Evolutionary conservation across 1,140 invertebrate species (phyloP).

Genomic region (Drosophila mayri): DNA sequence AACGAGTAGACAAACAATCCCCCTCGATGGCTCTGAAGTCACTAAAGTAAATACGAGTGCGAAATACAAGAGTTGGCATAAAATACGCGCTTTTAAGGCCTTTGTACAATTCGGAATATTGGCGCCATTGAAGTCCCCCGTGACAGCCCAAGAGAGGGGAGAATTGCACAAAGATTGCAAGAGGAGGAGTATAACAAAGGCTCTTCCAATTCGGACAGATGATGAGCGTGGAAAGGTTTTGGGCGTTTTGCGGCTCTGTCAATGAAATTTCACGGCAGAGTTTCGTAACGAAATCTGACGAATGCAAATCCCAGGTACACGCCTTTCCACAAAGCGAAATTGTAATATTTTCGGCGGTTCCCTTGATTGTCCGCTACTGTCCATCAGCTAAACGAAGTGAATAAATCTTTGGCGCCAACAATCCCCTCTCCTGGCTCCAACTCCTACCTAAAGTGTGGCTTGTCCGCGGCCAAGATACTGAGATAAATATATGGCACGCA

Average conservation of each 20-base stretch:
- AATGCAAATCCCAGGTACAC: conserved; percentile 36
- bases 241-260: conserved; percentile 57
- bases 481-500: conserved; percentile 61
- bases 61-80: conserved; percentile 15
- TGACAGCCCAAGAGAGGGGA: conserved; percentile 31
- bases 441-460: conserved; percentile 23
- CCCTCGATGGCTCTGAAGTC: conserved; percentile 59
- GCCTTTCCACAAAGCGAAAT: conserved; percentile 35
- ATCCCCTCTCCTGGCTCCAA: conserved; percentile 19
- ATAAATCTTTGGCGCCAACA: conserved; percentile 52
- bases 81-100: conserved; percentile 26
- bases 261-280: conserved; percentile 56
- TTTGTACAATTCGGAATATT: conserved; percentile 23
- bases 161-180: conserved; percentile 51
- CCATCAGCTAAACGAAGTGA: conserved; percentile 44
- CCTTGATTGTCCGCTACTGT: conserved; percentile 47
- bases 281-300: conserved; percentile 36
- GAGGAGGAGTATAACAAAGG: conserved; percentile 55
- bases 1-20: conserved; percentile 73
- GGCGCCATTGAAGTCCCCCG: conserved; percentile 31
- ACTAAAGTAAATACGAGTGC: conserved; percentile 53
- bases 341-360: conserved; percentile 55
- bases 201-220: conserved; percentile 26
- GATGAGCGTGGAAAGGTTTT: conserved; percentile 65
- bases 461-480: conserved; percentile 26